Conservation (phyloP, 2,113 vertebrate species). For the Spermophilus dauricus region DNA sequence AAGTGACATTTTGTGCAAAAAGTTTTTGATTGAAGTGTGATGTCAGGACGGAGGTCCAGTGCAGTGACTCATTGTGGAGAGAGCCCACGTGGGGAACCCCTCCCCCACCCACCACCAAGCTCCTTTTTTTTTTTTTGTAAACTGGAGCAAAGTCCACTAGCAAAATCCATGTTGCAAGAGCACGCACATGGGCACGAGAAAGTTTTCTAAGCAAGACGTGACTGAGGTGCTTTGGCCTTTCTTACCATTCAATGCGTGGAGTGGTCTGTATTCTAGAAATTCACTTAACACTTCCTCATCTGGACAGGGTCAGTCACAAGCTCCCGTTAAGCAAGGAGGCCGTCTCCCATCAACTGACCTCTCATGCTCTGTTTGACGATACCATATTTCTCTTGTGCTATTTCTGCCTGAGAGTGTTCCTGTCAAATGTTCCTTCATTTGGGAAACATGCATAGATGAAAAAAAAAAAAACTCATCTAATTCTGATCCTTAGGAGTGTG, state of each 20-base stretch:
- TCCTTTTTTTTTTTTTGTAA: constrained; percentile 28
- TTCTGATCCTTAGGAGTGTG: background rate
- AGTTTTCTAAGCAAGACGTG: background rate
- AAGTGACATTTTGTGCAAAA: constrained; percentile 91
- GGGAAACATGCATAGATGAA: constrained; percentile 49
- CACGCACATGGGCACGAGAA: rapidly evolving
- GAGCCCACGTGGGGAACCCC: constrained; percentile 49
- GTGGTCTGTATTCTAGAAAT: background rate
- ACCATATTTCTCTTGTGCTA: constrained; percentile 24
- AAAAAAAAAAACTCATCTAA: background rate
- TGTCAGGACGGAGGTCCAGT: constrained; percentile 87
- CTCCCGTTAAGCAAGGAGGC: constrained; percentile 52
- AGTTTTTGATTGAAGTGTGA: constrained; percentile 89
- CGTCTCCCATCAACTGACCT: constrained; percentile 54
- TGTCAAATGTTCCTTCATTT: background rate
- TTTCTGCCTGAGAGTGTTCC: background rate
- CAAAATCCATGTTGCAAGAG: background rate
- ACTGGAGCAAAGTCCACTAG: background rate
- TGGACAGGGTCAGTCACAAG: constrained; percentile 10
- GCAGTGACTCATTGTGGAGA: constrained; percentile 78
- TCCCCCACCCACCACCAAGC: constrained; percentile 50
- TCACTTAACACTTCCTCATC: constrained; percentile 50
- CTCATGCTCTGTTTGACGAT: constrained; percentile 40
- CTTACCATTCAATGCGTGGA: background rate
- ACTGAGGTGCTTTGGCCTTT: background rate